Evolutionary conservation across 1,140 invertebrate genomes (phyloP), one percentile per base, ranked within the genome.

Genomic region (Mycetomoellerius zeteki): DNA sequence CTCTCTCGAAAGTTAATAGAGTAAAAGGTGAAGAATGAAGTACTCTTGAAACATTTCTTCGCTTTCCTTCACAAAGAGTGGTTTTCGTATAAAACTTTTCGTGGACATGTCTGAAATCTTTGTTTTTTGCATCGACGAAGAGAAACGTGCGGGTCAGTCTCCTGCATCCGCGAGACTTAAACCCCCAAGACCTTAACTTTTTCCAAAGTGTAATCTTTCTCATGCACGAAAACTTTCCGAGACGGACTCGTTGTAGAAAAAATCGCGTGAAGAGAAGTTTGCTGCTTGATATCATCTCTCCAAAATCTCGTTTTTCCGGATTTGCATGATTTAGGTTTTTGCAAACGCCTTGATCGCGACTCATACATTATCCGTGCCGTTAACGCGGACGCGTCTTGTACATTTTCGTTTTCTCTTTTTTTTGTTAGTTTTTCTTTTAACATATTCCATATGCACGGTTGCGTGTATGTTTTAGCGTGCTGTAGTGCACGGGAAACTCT

Each of bases 391-490:
- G 65, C 67, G 19, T 52, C 47, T 75, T 37, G 37, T 14, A 76
- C 43, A 50, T 37, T 43, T 37, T 21, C 14, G 14, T 4, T 12
- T 37, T 71, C 54, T n/a, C n/a, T n/a, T n/a, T n/a, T 60, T 50
- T 19, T 21, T 1, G 14, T 47, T 43, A 47, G 21, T 30, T 24
- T 24, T 24, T 43, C 14, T 50, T 50, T 37, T 43, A 19, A n/a
- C n/a, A n/a, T n/a, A 54, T 24, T 54, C 14, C 2, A 30, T 37
- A 52, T n/a, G 77, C 37, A 33, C 30, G 56, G 58, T 43, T 72
- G 73, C 69, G 88, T 30, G 54, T 71, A 60, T 67, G 77, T 24
- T 78, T 85, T 82, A 67, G 56, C 56, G 65, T 60, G 47, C 54
- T 30, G 43, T 65, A 24, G 56, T 60, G 27, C 72, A 37, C 77